Base-by-base conservation (phyloP, 2,797 vertebrate genomes). In the Chrosomus eos region DNA sequence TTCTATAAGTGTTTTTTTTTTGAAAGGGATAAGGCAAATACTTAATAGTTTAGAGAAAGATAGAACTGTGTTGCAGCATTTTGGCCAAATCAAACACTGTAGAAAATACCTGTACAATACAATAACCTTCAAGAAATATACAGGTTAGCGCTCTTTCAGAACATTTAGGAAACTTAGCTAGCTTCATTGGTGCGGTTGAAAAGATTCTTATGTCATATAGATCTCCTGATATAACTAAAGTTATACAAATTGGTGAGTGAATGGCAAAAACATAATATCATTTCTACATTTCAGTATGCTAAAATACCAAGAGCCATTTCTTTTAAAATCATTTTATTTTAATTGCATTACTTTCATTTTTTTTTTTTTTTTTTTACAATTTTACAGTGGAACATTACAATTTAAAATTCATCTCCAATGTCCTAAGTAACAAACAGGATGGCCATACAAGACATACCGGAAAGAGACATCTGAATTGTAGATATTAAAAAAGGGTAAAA, bases 331-430 rank as follows among this genome's bases (percentile, higher is more conserved):
- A 76, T 87, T 88, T 84, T 23, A 85, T 88, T 89, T 88, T 90
- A 95, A 92, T 96, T 95, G 94, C 95, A 95, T 94, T 92, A 91
- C 93, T 93, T 92, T 94, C 93, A 51, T 62, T 94, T 92, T 94
- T 36, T 92, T 94, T 89, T 94, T 36, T 60, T 94, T 92, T 94
- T 36, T 92, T 94, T 89, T 94, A 95, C 93, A 93, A 93, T 93
- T 94, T 93, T 94, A 95, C 93, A 95, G 92, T 91, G 94, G 91
- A 95, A 89, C 90, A 92, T 93, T 92, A 92, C 88, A 78, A 87
- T 85, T 74, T 62, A 77, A 82, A 93, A 89, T 90, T 88, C 85
- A 92, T 91, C 90, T 89, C 88, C 90, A 87, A 89, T 89, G 89
- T 79, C 90, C 87, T 88, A 88, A 91, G 91, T 87, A 87, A 72